Base-by-base conservation (phyloP, 1,140 invertebrate species). In the Rhyzopertha dominica region DNA sequence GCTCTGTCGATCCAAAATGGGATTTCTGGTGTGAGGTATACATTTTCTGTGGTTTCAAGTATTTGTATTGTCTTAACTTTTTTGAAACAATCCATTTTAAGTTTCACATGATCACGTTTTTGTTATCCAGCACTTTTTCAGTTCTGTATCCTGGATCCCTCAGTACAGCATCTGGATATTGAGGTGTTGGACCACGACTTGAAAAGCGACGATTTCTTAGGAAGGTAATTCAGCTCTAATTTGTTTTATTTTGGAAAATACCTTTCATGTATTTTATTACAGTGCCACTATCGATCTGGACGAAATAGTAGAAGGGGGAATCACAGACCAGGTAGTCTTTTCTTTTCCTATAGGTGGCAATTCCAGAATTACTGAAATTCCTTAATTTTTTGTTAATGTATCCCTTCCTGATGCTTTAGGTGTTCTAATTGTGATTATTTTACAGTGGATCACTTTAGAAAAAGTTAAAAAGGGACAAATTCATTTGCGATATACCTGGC, bases 1-100 rank as follows among this genome's bases (percentile, higher is more conserved):
- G 92, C 65, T 86, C 84, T 47, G 76, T 95, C 9, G 85, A 90
- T 73, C 93, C 93, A 13, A 84, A 87, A 56, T 97, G 93, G 93
- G 87, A 93, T 65, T 90, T 74, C 67, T 87, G 85, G 81, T 93
- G 88, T 61, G 89, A 93, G 83, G 89, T 91, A 76, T 72, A 73
- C 58, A 39, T 17, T 45, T 49, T 17, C 13, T 49, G 42, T 36
- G 43, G 41, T 22, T 43, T 51, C 22, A 3, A 4, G 13, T 19
- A 25, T 1, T 34, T n/a, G 7, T 12, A n/a, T 8, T 12, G 7
- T 28, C 10, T n/a, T n/a, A n/a, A n/a, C n/a, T n/a, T n/a, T n/a
- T n/a, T n/a, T n/a, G n/a, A n/a, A n/a, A n/a, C n/a, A n/a, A n/a
- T n/a, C n/a, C n/a, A n/a, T 19, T 36, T 17, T 30, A 9, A 29